Evolutionary conservation across 2,113 vertebrate species (phyloP), one percentile per base, ranked within the genome.

Genomic region (Todiramphus chloris): DNA sequence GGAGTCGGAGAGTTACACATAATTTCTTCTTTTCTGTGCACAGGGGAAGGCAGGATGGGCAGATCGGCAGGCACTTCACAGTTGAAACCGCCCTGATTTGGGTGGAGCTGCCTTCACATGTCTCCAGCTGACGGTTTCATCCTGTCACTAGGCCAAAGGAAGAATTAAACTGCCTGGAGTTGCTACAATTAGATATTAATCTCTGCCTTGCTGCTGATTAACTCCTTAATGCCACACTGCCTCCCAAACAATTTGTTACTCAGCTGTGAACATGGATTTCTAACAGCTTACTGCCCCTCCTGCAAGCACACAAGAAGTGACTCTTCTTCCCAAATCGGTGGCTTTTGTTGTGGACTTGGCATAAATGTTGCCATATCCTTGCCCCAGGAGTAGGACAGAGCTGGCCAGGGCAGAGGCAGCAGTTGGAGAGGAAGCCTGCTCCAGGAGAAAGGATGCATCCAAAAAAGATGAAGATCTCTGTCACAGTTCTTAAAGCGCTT

Each of bases 131-230:
- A 86, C 1, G 3, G 48, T 94, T 79, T 93, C 83, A 66, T 58
- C 55, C 81, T 76, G 88, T 83, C 48, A 55, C 23, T 20, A 37
- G 69, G 70, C 91, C 90, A 94, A 75, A 70, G 51, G 63, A 88
- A 93, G 72, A 93, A 93, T 96, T 50, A 85, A 90, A 56, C 66
- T 50, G 27, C n/a, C 48, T 63, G 73, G 60, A 89, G 86, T 87
- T 93, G 70, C 67, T 91, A 33, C 93, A 95, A 63, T 70, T 79
- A 86, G 83, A 91, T 82, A 51, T 73, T 72, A 51, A 72, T 83
- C 63, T 87, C 75, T 74, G 82, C 53, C 81, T 87, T 16, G 2
- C 17, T 44, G 55, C 27, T 95, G 90, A 97, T 97, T 96, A 96
- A 96, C 78, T 73, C 89, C 74, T 92, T 76, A 74, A 80, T 82